Base-by-base conservation (phyloP, 2,888 invertebrate species). In the Chirona hameri region DNA sequence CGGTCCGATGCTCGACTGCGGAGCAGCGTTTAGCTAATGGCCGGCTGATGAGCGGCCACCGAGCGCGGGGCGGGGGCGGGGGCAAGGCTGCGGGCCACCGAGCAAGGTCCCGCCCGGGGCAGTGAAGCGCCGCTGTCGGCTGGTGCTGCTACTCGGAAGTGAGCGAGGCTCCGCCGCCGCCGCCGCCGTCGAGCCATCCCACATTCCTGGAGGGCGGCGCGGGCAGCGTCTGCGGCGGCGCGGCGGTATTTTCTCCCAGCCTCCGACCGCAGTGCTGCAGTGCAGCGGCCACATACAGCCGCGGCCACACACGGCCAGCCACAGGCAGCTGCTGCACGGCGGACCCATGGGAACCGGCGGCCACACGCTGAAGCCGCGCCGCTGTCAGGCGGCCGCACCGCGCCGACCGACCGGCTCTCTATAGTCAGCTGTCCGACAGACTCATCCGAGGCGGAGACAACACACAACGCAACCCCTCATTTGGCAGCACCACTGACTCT, bases 201-300 rank as follows among this genome's bases (percentile, higher is more conserved):
- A 12, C 65, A 65, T 65, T 65, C 65, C 65, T 65, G 65, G n/a
- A 65, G 65, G 60, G 65, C 65, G 57, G 57, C 57, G 57, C 57
- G 60, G 60, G 60, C 60, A 24, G 60, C 24, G 24, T 21, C 60
- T 24, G 65, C 65, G n/a, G 65, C 65, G 65, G 65, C 65, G 60
- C 24, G 60, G 24, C n/a, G 60, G n/a, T 10, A 65, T 65, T 27
- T 65, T 65, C 65, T 65, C n/a, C n/a, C 65, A n/a, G 65, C n/a
- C 65, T 24, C 10, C 10, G 65, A 65, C 65, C 65, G 65, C 65
- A 65, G 65, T 27, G 27, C 27, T 27, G 65, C 65, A 65, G 65
- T n/a, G n/a, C 52, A 18, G 52, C 52, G 52, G 52, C 18, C 52
- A 18, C 15, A 12, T 4, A 52, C 18, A 12, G 52, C 18, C 52